A percentile compares a stretch with the other conserved stretches of the same genome.
phyloP scores from a whole-genome alignment of 1,140 invertebrate genomes.

The Drosophila tani region DNA sequence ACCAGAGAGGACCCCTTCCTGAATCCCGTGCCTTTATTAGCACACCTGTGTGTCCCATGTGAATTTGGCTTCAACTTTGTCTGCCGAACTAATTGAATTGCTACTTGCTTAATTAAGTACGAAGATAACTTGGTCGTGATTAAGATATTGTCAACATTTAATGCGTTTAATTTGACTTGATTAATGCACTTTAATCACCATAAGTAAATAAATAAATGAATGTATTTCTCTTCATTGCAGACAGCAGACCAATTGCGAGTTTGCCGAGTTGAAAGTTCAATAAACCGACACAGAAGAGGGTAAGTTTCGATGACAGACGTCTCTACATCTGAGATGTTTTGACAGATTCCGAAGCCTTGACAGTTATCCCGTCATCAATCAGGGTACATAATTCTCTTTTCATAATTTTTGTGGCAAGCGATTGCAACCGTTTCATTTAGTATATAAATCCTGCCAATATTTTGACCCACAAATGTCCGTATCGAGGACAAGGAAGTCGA shows the following conservation, averaged over 20 bases:
- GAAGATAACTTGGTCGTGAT: slow-evolving; percentile 56
- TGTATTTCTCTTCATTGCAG: slow-evolving; percentile 49
- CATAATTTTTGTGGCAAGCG: slow-evolving; percentile 7
- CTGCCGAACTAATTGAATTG: slow-evolving; percentile 74
- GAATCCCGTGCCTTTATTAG: slow-evolving; percentile 53
- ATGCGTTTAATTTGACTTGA: slow-evolving; percentile 57
- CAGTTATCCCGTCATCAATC: slow-evolving; percentile 42
- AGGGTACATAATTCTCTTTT: slow-evolving; percentile 9
- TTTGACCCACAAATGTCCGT: slow-evolving; percentile 11
- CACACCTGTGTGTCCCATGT: slow-evolving; percentile 58
- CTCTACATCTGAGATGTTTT: slow-evolving; percentile 11
- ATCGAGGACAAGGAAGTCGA: neutral
- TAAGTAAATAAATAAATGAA: slow-evolving; percentile 16
- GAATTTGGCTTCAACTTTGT: slow-evolving; percentile 45
- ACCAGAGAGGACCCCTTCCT: slow-evolving; percentile 13
- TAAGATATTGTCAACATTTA: slow-evolving; percentile 58
- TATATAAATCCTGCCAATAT: slow-evolving; percentile 23
- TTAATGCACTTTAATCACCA: slow-evolving; percentile 52
- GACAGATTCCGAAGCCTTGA: slow-evolving; percentile 44
- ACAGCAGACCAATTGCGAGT: slow-evolving; percentile 5
- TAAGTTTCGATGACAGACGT: slow-evolving; percentile 42
- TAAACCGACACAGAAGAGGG: slow-evolving; percentile 40
- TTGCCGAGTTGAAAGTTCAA: slow-evolving; percentile 36
- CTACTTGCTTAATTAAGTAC: slow-evolving; percentile 72
- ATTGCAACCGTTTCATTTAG: slow-evolving; percentile 23